Base-by-base conservation (phyloP, 2,888 invertebrate species). In the Ormyrus nitidulus region DNA sequence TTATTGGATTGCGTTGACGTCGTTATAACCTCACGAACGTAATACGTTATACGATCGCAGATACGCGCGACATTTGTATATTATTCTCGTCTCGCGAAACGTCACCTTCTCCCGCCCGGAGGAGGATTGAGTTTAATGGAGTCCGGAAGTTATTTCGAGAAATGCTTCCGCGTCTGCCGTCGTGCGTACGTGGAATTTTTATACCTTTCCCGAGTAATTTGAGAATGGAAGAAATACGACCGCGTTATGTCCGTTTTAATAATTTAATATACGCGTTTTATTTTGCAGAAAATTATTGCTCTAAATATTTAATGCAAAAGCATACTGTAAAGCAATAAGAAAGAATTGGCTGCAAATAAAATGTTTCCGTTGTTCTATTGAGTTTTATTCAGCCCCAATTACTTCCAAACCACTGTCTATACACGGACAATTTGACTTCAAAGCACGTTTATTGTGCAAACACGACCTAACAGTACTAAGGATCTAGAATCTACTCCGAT, bases 81-180 rank as follows among this genome's bases (percentile, higher is more conserved):
- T 66, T 76, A 59, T 71, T 8, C 64, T 72, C 49, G 65, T 61
- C 69, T 70, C 51, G 59, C 53, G 61, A 51, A 77, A 65, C 70
- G 70, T 77, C 66, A 64, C 53, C 53, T 66, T 48, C n/a, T 48
- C n/a, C 61, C 48, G 61, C 13, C 68, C 44, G 53, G 53, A 34
- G 34, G 46, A 59, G 59, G 66, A 77, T 82, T 72, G 75, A 81
- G 75, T 77, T 82, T 79, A 79, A 82, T 75, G 77, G 74, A 74
- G 77, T 79, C 81, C 69, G 79, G 81, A 82, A 81, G 72, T 51
- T 70, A 71, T 79, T 82, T 74, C 68, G 77, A 68, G 68, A 0
- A 69, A n/a, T 51, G 56, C 66, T 71, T 76, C 65, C 73, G 76
- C 53, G 51, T 19, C 51, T 9, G 54, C 4, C 34, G 13, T 34